Conservation (phyloP, 2,797 vertebrate genomes). For the Yasuhikotakia modesta region DNA sequence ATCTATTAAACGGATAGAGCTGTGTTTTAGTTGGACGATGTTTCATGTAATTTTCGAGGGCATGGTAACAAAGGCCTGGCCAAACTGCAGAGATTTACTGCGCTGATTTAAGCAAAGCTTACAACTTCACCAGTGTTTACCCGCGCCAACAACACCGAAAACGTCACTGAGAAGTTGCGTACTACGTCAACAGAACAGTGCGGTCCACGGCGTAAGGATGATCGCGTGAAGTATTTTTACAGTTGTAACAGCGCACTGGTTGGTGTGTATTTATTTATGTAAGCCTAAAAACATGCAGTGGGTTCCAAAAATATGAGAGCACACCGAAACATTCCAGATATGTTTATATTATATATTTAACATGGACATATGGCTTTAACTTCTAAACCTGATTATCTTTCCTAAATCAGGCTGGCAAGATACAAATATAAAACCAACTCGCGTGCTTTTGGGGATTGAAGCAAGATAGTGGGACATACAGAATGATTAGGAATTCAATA, state of each 20-base stretch:
- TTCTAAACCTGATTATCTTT: no score
- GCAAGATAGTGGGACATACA: no score
- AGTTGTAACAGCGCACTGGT: not conserved
- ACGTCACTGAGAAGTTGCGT: slow-evolving; percentile 55
- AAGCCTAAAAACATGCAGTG: not conserved
- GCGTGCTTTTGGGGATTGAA: no score
- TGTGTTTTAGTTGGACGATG: slow-evolving; percentile 12
- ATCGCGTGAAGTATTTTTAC: not conserved
- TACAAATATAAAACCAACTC: no score
- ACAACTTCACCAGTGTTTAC: slow-evolving; percentile 47
- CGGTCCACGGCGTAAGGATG: no score
- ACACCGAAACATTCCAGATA: no score
- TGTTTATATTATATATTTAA: no score
- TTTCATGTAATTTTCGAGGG: slow-evolving; percentile 16
- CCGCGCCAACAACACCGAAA: slow-evolving; percentile 38
- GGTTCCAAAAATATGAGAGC: not conserved
- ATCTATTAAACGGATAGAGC: slow-evolving; percentile 6
- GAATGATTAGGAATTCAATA: no score
- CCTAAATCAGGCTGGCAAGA: no score
- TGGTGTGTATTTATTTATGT: not conserved
- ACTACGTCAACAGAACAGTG: no score
- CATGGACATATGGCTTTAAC: no score
- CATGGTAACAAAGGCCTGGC: slow-evolving; percentile 22
- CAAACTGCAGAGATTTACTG: slow-evolving; percentile 33
- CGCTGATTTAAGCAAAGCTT: slow-evolving; percentile 53